A percentile compares a stretch with the other conserved stretches of the same genome.
Evolutionary conservation across 1,140 invertebrate genomes (phyloP).

Genomic region (Drosophila ficusphila): DNA sequence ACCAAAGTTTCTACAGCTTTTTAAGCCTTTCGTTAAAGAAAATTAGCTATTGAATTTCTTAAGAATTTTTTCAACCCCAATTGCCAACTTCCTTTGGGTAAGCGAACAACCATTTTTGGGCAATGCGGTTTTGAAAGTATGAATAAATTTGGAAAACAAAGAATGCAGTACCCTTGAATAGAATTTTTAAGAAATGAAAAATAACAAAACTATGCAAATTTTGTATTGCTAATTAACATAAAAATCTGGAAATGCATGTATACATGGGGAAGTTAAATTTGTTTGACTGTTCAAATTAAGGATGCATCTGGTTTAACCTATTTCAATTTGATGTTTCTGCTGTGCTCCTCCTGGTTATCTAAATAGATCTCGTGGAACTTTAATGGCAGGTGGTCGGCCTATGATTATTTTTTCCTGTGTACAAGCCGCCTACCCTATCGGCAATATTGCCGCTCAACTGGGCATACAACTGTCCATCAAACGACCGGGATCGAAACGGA

Average conservation of each 20-base stretch:
- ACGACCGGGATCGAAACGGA: conserved; percentile 35
- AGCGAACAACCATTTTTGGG: not conserved
- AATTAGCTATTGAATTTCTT: too few relatives aligned
- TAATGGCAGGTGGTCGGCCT: not conserved
- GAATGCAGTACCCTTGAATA: too few relatives aligned
- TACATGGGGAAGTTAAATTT: not conserved
- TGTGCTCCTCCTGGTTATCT: too few relatives aligned
- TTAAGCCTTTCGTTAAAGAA: too few relatives aligned
- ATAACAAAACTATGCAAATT: not conserved
- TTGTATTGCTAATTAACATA: not conserved
- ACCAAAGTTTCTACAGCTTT: too few relatives aligned
- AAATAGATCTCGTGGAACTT: too few relatives aligned
- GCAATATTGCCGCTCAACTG: conserved; percentile 35
- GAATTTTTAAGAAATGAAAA: not conserved
- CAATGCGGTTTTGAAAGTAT: not conserved
- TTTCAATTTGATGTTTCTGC: not conserved
- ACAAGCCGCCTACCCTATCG: not conserved
- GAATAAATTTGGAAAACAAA: not conserved
- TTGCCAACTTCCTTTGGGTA: too few relatives aligned
- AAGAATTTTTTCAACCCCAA: not conserved
- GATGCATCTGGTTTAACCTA: too few relatives aligned
- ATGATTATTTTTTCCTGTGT: conserved; percentile 12
- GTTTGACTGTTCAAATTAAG: too few relatives aligned
- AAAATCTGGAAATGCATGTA: not conserved
- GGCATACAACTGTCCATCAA: conserved; percentile 72